A percentile compares a stretch with the other conserved stretches of the same genome.
These are phyloP conservation scores for Tympanuchus pallidicinctus DNA, from an alignment of 2,113 vertebrate genomes.

Conservation along the genomic window DNA sequence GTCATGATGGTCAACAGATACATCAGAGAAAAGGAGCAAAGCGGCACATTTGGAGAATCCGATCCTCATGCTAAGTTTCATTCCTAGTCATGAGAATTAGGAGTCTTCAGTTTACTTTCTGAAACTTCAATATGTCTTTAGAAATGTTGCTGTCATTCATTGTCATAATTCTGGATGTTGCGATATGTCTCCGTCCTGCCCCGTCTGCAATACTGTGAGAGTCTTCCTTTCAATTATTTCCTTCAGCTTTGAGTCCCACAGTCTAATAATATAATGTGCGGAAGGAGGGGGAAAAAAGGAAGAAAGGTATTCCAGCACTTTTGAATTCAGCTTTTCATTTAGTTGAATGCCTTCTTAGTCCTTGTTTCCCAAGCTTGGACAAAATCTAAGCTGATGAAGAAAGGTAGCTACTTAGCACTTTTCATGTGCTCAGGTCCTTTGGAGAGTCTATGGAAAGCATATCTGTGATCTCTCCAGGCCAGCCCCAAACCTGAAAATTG, in stretches of 20 bases:
- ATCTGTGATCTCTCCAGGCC: background rate
- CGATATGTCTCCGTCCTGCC: background rate
- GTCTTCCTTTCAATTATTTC: conserved; percentile 50
- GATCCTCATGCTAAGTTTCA: background rate
- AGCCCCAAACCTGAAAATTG: background rate
- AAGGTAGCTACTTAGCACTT: background rate
- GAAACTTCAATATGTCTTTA: background rate
- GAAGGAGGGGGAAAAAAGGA: background rate
- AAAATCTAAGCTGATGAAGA: conserved; percentile 27
- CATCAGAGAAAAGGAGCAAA: background rate
- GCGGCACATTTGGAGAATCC: background rate
- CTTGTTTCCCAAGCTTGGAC: background rate
- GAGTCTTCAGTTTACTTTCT: background rate
- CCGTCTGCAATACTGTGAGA: background rate
- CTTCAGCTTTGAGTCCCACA: background rate
- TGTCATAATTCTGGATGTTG: conserved; percentile 2
- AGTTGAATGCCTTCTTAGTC: background rate
- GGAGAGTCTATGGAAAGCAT: background rate
- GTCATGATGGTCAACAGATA: background rate
- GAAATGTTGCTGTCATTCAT: background rate
- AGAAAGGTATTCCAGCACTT: conserved; percentile 6
- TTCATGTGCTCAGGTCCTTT: conserved; percentile 9
- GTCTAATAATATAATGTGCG: background rate
- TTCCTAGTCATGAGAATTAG: background rate
- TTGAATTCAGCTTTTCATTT: conserved; percentile 53